These are phyloP conservation scores for Orthonevra nobilis DNA, from an alignment of 2,888 invertebrate genomes.

Conservation along the genomic window DNA sequence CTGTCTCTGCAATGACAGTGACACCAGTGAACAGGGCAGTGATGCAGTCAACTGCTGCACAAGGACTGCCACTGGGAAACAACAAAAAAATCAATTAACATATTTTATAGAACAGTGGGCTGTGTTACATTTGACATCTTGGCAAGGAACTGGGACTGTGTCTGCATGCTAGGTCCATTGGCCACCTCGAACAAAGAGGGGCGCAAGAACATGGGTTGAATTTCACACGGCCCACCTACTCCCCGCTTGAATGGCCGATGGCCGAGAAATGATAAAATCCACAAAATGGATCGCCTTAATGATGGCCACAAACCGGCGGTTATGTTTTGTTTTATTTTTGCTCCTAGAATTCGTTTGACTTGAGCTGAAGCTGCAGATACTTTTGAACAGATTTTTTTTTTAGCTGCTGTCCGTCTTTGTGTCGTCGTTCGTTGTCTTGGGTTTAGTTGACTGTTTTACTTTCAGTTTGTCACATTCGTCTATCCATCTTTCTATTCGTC, in stretches of 20 bases:
- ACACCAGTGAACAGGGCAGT: conserved; percentile 55
- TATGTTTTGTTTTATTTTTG: conserved; percentile 2
- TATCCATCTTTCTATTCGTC: conserved; percentile 55
- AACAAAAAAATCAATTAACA: conserved; percentile 70
- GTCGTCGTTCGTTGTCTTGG: background rate
- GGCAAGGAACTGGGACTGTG: conserved; percentile 28
- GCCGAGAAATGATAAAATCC: conserved; percentile 65
- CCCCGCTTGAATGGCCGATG: conserved; percentile 39
- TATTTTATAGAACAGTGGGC: conserved; percentile 70
- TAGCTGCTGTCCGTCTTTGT: conserved; percentile 35
- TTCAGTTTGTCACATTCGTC: conserved; percentile 52
- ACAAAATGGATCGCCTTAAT: conserved; percentile 61
- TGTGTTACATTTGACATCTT: conserved; percentile 67
- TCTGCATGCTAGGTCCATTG: too few species aligned
- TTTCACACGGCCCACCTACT: conserved; percentile 51
- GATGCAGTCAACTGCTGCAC: conserved; percentile 54
- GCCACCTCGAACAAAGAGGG: conserved; percentile 44
- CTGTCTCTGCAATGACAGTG: conserved; percentile 47
- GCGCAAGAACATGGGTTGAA: conserved; percentile 60
- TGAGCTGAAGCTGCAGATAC: background rate
- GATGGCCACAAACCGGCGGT: conserved; percentile 47
- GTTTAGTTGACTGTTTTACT: conserved; percentile 50
- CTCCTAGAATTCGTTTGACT: background rate
- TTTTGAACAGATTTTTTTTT: conserved; percentile 12
- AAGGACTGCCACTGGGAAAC: conserved; percentile 27